A percentile compares a stretch with the other conserved stretches of the same genome.
Evolutionary conservation across 2,888 invertebrate genomes (phyloP).

Genomic region (Diabrotica balteata): DNA sequence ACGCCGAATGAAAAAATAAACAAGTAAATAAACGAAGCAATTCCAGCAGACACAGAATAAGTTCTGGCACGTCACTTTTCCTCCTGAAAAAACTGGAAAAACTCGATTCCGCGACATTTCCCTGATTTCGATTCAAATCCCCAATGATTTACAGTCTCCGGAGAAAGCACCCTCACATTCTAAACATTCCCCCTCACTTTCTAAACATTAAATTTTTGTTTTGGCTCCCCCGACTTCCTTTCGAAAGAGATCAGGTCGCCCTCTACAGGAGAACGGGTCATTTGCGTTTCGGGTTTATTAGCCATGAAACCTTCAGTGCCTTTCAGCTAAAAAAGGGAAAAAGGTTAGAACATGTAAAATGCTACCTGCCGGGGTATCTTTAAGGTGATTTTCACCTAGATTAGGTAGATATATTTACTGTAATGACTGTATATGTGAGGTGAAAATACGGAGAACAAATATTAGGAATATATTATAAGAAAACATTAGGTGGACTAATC

Average conservation of each 20-base stretch:
- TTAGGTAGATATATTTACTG: not conserved
- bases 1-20: not conserved
- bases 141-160: slow-evolving; percentile 32
- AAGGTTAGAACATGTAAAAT: not conserved
- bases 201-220: slow-evolving; percentile 34
- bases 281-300: slow-evolving; percentile 37
- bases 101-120: slow-evolving; percentile 32
- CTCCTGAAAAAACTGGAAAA: slow-evolving; percentile 22
- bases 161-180: slow-evolving; percentile 24
- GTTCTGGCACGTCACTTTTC: slow-evolving; percentile 12
- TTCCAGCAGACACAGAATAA: slow-evolving; percentile 3
- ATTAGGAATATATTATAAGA: no score
- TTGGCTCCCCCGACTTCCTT: slow-evolving; percentile 25
- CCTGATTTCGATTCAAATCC: slow-evolving; percentile 33
- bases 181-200: slow-evolving; percentile 16
- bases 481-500: no score
- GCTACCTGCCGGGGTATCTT: slow-evolving; percentile 1
- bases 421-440: no score
- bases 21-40: not conserved
- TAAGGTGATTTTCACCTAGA: not conserved
- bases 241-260: slow-evolving; percentile 16
- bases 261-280: slow-evolving; percentile 32
- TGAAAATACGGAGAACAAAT: no score
- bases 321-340: slow-evolving; percentile 22
- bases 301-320: slow-evolving; percentile 34